Evolutionary conservation across 2,888 invertebrate species (phyloP), one percentile per base, ranked within the genome.

Genomic region (Apodemia mormo): DNA sequence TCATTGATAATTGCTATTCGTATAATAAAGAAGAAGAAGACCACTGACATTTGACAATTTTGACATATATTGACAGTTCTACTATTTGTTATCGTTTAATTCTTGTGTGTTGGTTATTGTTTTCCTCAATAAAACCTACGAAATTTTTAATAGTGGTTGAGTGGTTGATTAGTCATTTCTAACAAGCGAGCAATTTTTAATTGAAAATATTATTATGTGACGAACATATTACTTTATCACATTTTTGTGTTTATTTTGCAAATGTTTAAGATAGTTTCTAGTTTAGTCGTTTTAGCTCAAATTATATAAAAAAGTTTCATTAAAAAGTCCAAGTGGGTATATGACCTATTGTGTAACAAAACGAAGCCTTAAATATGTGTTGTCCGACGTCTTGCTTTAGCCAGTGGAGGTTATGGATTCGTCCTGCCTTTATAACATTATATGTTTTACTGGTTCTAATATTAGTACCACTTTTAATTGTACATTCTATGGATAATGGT

Each of bases 351-450:
- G 49, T 75, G 71, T 69, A 69, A 66, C 82, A 82, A 78, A 93
- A 54, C 54, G 54, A 22, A 54, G 22, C 54, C 54, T 22, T 93
- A 93, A 93, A 93, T 85, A 83, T 89, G 74, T 78, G 85, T 70
- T 80, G 85, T 70, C 74, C 91, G 70, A 71, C 82, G 77, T 79
- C 86, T 45, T 92, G 92, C 81, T 85, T 93, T 77, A 89, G 85
- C 71, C 89, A 91, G 76, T 98, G 98, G 98, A 95, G 96, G 83
- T 91, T 96, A 77, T 98, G 98, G 98, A 98, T 98, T 83, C 94
- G 97, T 77, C 98, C 98, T 68, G 94, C 98, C 70, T 94, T 97
- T 69, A 96, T 98, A 74, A 91, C 96, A 67, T 86, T 96, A 58
- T 98, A 98, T 86, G 95, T 96, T 65, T 90, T 98, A 73, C 94